Conservation (phyloP, 2,888 invertebrate genomes). For the Chaetoderma sp. region DNA sequence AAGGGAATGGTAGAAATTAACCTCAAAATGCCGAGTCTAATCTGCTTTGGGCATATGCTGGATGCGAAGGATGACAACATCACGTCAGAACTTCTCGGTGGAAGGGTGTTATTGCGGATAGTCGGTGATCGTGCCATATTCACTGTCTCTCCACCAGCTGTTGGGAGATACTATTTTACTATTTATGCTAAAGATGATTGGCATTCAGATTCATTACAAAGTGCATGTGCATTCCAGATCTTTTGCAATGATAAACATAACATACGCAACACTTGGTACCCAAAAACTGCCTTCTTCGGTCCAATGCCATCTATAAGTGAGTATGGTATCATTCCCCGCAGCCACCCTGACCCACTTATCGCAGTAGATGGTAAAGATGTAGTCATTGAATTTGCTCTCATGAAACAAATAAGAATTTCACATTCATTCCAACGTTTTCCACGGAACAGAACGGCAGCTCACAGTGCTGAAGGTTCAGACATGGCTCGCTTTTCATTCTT, state of each 20-base stretch:
- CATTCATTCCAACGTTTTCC: slow-evolving; percentile 54
- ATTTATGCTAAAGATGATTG: slow-evolving; percentile 65
- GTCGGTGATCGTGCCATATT: slow-evolving; percentile 64
- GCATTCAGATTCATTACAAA: slow-evolving; percentile 62
- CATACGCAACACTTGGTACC: slow-evolving; percentile 52
- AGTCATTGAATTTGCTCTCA: slow-evolving; percentile 51
- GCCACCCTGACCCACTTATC: slow-evolving; percentile 56
- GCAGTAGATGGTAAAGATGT: slow-evolving; percentile 54
- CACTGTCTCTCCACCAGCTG: slow-evolving; percentile 67
- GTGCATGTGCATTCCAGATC: slow-evolving; percentile 64
- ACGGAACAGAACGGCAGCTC: too few relatives aligned
- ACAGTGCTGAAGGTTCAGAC: slow-evolving; percentile 51
- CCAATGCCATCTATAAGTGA: slow-evolving; percentile 51
- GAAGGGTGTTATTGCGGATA: slow-evolving; percentile 56
- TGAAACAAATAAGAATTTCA: slow-evolving; percentile 46
- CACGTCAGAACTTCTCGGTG: slow-evolving; percentile 48
- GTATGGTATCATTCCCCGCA: slow-evolving; percentile 52
- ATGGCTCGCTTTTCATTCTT: slow-evolving; percentile 57
- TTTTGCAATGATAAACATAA: slow-evolving; percentile 56
- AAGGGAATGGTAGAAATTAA: slow-evolving; percentile 59
- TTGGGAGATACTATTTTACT: slow-evolving; percentile 69
- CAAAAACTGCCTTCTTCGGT: slow-evolving; percentile 58
- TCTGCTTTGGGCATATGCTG: slow-evolving; percentile 61
- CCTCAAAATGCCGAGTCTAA: slow-evolving; percentile 49
- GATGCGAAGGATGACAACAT: slow-evolving; percentile 52